These are phyloP conservation scores for Sula dactylatra DNA, from an alignment of 2,113 vertebrate genomes.

Conservation along the genomic window DNA sequence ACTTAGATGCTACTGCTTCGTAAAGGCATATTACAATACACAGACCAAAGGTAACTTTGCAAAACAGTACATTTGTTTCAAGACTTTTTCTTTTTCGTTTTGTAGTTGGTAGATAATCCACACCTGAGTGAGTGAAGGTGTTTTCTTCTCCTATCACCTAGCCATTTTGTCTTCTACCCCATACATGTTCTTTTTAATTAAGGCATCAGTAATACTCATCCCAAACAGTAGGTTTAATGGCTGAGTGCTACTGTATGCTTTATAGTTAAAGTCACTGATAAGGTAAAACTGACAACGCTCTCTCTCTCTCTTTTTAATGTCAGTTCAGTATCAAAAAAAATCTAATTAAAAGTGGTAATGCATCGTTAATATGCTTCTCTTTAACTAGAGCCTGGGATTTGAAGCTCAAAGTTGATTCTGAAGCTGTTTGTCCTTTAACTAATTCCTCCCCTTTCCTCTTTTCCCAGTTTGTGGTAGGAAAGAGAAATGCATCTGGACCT, in stretches of 20 bases:
- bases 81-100: not conserved
- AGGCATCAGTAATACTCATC: not conserved
- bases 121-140: not conserved
- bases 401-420: not conserved
- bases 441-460: not conserved
- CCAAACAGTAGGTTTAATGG: not conserved
- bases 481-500: not conserved
- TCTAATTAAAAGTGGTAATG: not conserved
- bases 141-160: not conserved
- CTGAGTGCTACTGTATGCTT: not conserved
- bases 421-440: not conserved
- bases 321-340: not conserved
- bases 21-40: not conserved
- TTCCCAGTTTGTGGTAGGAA: not conserved
- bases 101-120: not conserved
- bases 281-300: not conserved
- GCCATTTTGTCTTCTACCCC: not conserved
- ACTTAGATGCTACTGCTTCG: not conserved
- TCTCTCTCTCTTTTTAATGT: not conserved
- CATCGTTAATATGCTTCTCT: not conserved
- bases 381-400: not conserved
- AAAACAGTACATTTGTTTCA: not conserved
- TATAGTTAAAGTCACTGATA: not conserved
- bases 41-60: not conserved
- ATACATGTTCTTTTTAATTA: not conserved